These are phyloP conservation scores for Heliornis fulica DNA, from an alignment of 2,113 vertebrate genomes.

Conservation along the genomic window DNA sequence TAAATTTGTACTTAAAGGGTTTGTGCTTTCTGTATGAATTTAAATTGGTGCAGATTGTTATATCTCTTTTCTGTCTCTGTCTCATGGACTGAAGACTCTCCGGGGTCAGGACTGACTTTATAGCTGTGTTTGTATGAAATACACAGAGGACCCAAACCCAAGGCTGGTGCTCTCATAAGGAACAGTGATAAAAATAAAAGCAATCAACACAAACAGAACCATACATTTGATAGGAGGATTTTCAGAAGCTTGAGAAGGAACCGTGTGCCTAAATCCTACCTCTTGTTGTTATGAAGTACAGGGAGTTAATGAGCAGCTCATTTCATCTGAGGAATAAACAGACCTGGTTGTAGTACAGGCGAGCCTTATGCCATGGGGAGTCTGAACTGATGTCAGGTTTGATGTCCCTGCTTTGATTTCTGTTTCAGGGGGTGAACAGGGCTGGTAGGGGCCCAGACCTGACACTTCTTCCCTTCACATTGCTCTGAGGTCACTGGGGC, in stretches of 20 bases:
- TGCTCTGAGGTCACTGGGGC: background rate
- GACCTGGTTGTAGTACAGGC: background rate
- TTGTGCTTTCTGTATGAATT: constrained; percentile 37
- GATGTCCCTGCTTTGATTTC: background rate
- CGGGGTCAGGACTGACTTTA: background rate
- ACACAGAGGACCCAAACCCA: background rate
- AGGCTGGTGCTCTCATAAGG: background rate
- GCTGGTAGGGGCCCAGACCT: background rate
- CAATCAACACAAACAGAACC: background rate
- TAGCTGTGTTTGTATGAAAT: background rate
- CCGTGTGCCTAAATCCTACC: background rate
- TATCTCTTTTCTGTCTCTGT: background rate
- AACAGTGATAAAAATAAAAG: background rate
- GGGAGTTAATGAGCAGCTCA: background rate
- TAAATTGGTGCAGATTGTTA: constrained; percentile 11
- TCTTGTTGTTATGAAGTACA: background rate
- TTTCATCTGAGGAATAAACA: background rate
- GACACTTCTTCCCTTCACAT: background rate
- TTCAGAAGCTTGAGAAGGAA: background rate
- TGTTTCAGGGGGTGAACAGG: background rate
- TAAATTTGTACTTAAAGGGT: constrained; percentile 51
- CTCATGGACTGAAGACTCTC: background rate
- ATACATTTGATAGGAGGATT: background rate
- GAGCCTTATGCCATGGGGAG: background rate
- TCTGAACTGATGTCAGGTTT: background rate